These are phyloP conservation scores for Eptatretus atami DNA, from an alignment of 2,797 vertebrate genomes.

Conservation along the genomic window DNA sequence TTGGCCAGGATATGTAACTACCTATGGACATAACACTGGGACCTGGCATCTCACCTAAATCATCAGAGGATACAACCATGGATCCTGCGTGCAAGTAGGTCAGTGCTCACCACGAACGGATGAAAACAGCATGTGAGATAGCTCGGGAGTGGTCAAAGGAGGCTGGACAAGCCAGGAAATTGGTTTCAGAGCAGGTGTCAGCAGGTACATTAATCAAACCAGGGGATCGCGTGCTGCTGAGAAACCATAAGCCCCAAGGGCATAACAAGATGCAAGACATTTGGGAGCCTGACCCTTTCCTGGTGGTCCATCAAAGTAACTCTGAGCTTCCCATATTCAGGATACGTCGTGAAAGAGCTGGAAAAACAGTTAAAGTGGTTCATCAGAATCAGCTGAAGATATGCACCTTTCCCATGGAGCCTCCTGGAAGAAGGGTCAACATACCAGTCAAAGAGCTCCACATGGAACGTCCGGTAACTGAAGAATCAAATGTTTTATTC, in stretches of 20 bases:
- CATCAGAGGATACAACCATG: neutral
- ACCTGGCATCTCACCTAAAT: neutral
- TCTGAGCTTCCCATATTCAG: too few relatives aligned
- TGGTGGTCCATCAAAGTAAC: neutral
- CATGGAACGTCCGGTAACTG: too few relatives aligned
- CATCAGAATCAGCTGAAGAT: too few relatives aligned
- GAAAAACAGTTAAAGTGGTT: too few relatives aligned
- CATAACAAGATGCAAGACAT: neutral
- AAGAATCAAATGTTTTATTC: too few relatives aligned
- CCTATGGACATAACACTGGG: constrained; percentile 6
- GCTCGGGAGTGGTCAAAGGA: neutral
- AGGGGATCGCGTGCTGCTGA: neutral
- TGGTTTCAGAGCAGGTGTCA: neutral
- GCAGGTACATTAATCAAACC: neutral
- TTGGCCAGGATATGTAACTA: constrained; percentile 4
- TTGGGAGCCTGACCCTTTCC: neutral
- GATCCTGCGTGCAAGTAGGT: constrained; percentile 7
- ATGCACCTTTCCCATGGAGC: too few relatives aligned
- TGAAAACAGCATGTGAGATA: neutral
- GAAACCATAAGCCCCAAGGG: neutral
- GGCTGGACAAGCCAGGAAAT: neutral
- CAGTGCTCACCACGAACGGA: neutral
- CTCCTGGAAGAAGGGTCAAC: too few relatives aligned
- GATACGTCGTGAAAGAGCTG: too few relatives aligned
- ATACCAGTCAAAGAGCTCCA: too few relatives aligned